Percentiles rank a stretch among this genome's conserved stretches.
These are phyloP conservation scores for Hydrotaea cyrtoneurina DNA, from an alignment of 2,888 invertebrate genomes.

Conservation along the genomic window DNA sequence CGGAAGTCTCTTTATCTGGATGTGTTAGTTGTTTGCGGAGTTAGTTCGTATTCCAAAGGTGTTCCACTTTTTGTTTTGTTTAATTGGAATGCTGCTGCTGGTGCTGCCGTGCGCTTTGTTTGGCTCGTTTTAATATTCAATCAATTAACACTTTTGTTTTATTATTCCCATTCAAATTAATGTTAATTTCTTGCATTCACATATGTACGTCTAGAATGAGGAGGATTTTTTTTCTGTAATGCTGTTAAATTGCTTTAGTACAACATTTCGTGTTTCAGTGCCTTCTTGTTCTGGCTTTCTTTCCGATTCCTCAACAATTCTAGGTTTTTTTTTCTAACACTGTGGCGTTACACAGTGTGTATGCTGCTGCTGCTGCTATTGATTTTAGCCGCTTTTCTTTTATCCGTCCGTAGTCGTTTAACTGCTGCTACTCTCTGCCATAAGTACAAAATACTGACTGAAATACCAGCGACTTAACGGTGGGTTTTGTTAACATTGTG, in stretches of 20 bases:
- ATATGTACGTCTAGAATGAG: too few species aligned
- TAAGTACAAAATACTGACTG: constrained; percentile 66
- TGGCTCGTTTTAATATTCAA: not conserved
- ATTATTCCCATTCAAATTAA: not conserved
- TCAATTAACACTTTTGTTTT: constrained; percentile 10
- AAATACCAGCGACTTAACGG: constrained; percentile 45
- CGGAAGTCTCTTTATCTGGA: constrained; percentile 29
- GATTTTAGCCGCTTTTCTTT: constrained; percentile 49
- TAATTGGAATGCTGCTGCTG: not conserved
- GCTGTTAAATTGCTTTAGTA: not conserved
- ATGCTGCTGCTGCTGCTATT: constrained; percentile 28
- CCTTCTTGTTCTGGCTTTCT: not conserved
- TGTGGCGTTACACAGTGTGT: constrained; percentile 18
- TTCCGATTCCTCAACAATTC: constrained; percentile 33
- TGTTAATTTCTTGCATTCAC: constrained; percentile 16
- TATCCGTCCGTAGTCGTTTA: constrained; percentile 19
- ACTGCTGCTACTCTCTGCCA: constrained; percentile 56
- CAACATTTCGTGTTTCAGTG: not conserved
- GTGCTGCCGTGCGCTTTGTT: too few species aligned
- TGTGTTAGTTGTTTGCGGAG: constrained; percentile 8
- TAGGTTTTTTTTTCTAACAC: constrained; percentile 44
- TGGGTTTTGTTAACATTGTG: constrained; percentile 34
- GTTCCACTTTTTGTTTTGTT: constrained; percentile 47
- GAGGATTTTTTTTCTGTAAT: not conserved
- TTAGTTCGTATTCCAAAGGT: constrained; percentile 25